A percentile compares a stretch with the other conserved stretches of the same genome.
Evolutionary conservation across 2,797 vertebrate genomes (phyloP).

Genomic region (Falco novaeseelandiae): DNA sequence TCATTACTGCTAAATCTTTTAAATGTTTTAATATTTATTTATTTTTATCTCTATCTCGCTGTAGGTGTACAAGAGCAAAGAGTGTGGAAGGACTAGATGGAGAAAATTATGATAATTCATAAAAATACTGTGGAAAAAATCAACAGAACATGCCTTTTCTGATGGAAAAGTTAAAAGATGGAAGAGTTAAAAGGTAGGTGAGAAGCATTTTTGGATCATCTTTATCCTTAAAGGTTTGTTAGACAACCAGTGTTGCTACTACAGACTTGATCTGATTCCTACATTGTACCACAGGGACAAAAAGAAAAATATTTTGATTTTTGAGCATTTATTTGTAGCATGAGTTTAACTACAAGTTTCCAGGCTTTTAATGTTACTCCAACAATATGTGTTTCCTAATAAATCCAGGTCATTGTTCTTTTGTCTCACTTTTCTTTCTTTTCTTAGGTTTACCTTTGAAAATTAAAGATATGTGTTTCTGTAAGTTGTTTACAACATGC

Average conservation of each 20-base stretch:
- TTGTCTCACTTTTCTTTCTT: not conserved
- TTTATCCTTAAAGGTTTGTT: not conserved
- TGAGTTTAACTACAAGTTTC: not conserved
- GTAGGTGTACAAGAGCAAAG: fast-evolving
- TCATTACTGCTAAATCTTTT: not conserved
- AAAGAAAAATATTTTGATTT: not conserved
- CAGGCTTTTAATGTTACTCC: not conserved
- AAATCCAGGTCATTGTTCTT: not conserved
- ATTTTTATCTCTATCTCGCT: fast-evolving
- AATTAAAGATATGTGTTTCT: not conserved
- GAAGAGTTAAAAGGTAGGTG: not conserved
- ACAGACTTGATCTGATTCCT: not conserved
- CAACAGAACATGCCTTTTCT: not conserved
- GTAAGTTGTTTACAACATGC: not conserved
- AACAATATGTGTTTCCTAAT: not conserved
- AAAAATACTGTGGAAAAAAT: not conserved
- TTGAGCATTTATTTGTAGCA: not conserved
- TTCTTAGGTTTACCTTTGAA: not conserved
- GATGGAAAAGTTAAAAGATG: not conserved
- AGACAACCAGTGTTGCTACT: not conserved
- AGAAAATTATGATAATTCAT: not conserved
- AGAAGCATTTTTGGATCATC: not conserved
- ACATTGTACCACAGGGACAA: not conserved
- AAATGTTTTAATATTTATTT: not conserved
- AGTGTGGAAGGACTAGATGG: not conserved